phyloP scores from a whole-genome alignment of 2,797 vertebrate species.

The Kryptopterus vitreolus region DNA sequence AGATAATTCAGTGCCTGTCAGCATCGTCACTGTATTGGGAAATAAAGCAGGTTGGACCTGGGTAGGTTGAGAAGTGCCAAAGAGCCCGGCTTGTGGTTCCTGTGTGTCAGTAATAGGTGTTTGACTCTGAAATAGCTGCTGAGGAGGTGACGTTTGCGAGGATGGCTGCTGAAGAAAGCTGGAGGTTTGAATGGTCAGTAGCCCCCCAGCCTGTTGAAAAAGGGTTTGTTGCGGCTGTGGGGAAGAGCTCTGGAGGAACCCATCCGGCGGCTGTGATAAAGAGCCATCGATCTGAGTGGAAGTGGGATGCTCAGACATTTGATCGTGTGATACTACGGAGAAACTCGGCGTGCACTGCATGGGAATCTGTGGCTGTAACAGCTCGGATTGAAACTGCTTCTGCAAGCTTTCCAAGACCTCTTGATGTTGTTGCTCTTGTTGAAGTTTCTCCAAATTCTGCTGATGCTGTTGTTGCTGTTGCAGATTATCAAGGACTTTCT shows the following conservation, averaged over 20 bases:
- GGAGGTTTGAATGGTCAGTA: constrained; percentile 89
- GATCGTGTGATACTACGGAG: constrained; percentile 68
- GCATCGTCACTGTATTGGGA: constrained; percentile 83
- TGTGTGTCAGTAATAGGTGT: constrained; percentile 84
- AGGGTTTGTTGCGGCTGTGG: constrained; percentile 80
- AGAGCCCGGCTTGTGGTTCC: constrained; percentile 79
- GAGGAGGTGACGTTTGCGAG: constrained; percentile 85
- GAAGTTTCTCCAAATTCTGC: constrained; percentile 52
- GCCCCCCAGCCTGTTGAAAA: constrained; percentile 87
- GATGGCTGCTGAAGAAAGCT: constrained; percentile 87
- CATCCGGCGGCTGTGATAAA: constrained; percentile 76
- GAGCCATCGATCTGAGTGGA: constrained; percentile 70
- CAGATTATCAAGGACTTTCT: constrained; percentile 56
- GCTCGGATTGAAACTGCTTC: constrained; percentile 85
- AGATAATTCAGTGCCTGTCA: constrained; percentile 79
- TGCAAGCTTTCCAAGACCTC: constrained; percentile 75
- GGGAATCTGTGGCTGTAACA: constrained; percentile 85
- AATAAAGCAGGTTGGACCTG: constrained; percentile 90
- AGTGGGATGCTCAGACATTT: constrained; percentile 75
- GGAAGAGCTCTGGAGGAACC: constrained; percentile 65
- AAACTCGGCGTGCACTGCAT: constrained; percentile 85
- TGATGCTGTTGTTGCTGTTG: constrained; percentile 59
- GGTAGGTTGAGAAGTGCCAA: constrained; percentile 75
- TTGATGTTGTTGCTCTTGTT: constrained; percentile 68
- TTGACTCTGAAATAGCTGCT: constrained; percentile 93